Evolutionary conservation across 2,113 vertebrate genomes (phyloP), one percentile per base, ranked within the genome.

Genomic region (human): DNA sequence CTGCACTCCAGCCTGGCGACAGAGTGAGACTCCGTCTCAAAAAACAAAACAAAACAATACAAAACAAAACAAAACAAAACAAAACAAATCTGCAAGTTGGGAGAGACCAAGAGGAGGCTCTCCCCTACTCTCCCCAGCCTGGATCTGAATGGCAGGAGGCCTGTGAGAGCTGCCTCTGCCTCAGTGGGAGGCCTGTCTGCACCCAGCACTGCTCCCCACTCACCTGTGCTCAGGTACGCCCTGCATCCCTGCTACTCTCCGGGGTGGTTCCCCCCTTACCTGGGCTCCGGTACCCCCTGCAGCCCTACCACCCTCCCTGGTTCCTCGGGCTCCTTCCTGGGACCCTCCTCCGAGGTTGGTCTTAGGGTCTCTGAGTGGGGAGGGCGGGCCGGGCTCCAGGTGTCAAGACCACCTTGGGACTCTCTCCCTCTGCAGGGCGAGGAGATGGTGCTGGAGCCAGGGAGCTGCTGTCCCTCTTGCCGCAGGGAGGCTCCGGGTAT

Each of bases 401-500:
- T 27, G 35, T 70, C 35, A 25, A 8, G 6, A 27, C 57, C 10
- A 6, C 17, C 40, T 10, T 64, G 11, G 12, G 87, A 16, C 17
- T 48, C 64, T 0, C 88, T 92, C 38, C 64, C 22, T 50, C 89
- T 22, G 72, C 98, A 99, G 99, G 99, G 98, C 0, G 96, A 99
- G 93, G 99, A 99, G 35, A 99, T 98, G 61, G 98, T 99, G 48
- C 98, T 98, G 97, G 99, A 99, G 83, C 98, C 99, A 0, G 99
- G 98, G 43, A 98, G 96, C 95, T 99, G 99, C 96, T 99, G 99
- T 96, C 99, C 99, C 0, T 97, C 99, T 43, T 99, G 99, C 91
- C 98, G 97, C 85, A 98, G 95, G 83, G 97, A 98, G 61, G 97
- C 98, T 93, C 97, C 95, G 30, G 99, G 99, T 99, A 96, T 17